Percentiles rank a stretch among this genome's conserved stretches.
Conservation (phyloP, 2,888 invertebrate genomes). For the Hirtodrosophila confusa region DNA sequence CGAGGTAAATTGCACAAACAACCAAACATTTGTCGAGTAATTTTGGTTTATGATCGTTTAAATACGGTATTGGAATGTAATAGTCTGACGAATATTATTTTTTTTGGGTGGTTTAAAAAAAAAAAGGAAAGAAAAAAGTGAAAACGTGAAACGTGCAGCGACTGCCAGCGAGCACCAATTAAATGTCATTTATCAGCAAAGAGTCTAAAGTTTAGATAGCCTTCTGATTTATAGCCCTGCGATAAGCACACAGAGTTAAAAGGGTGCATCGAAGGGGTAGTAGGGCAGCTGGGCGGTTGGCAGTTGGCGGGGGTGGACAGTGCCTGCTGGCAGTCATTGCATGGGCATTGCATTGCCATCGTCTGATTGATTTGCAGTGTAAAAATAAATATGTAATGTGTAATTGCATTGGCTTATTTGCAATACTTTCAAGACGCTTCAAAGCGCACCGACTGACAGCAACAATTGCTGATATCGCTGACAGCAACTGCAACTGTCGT, state of each 20-base stretch:
- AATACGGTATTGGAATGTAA: background rate
- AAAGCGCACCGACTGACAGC: slow-evolving; percentile 59
- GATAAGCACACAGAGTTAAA: slow-evolving; percentile 62
- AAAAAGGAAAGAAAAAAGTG: slow-evolving; percentile 30
- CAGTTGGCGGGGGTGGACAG: background rate
- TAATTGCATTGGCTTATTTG: slow-evolving; percentile 51
- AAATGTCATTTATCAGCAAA: slow-evolving; percentile 78
- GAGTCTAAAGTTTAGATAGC: slow-evolving; percentile 81
- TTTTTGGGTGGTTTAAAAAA: background rate
- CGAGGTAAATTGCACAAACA: background rate
- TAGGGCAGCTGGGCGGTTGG: background rate
- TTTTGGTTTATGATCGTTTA: slow-evolving; percentile 36
- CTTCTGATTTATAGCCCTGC: slow-evolving; percentile 78
- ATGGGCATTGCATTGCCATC: slow-evolving; percentile 44
- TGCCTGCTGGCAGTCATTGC: slow-evolving; percentile 14
- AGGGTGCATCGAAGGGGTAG: background rate
- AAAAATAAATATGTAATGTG: slow-evolving; percentile 70
- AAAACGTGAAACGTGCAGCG: slow-evolving; percentile 72
- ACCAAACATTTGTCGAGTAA: slow-evolving; percentile 1
- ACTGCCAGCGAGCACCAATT: slow-evolving; percentile 56
- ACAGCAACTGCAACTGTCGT: slow-evolving; percentile 26
- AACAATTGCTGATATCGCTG: slow-evolving; percentile 46
- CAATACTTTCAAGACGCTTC: slow-evolving; percentile 51
- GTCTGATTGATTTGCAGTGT: slow-evolving; percentile 72
- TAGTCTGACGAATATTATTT: slow-evolving; percentile 5